phyloP scores from a whole-genome alignment of 2,113 vertebrate species.

The Myotis lucifugus region DNA sequence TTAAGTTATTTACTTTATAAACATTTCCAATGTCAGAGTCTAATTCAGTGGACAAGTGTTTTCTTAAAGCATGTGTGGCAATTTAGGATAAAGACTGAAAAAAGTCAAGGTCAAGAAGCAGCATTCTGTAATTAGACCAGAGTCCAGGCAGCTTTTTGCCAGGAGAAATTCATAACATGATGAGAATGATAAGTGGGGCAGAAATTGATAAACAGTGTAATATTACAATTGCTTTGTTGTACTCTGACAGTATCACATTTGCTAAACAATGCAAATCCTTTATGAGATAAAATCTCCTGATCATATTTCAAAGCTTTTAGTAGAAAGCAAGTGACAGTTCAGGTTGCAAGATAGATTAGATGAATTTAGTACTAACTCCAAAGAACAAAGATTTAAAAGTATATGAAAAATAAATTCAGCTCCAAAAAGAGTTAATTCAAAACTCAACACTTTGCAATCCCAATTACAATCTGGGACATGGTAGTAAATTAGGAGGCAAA shows the following conservation, averaged over 20 bases:
- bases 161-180: constrained; percentile 79
- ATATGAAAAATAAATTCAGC: constrained; percentile 62
- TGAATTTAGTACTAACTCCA: constrained; percentile 65
- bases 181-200: constrained; percentile 80
- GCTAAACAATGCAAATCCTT: constrained; percentile 75
- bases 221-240: constrained; percentile 80
- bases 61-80: constrained; percentile 60
- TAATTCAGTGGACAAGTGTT: not conserved
- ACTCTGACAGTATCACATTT: constrained; percentile 62
- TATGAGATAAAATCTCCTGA: constrained; percentile 73
- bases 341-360: constrained; percentile 66
- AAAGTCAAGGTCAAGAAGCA: constrained; percentile 65
- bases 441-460: not conserved
- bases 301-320: constrained; percentile 79
- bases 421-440: not conserved
- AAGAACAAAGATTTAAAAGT: constrained; percentile 51
- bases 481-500: not conserved
- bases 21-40: constrained; percentile 69
- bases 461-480: not conserved
- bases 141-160: constrained; percentile 72
- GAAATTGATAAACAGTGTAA: constrained; percentile 83
- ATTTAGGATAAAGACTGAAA: not conserved
- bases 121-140: constrained; percentile 65
- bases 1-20: constrained; percentile 69
- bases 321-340: constrained; percentile 67